Evolutionary conservation across 2,113 vertebrate genomes (phyloP).

Genomic region (Cyprinus carpio): DNA sequence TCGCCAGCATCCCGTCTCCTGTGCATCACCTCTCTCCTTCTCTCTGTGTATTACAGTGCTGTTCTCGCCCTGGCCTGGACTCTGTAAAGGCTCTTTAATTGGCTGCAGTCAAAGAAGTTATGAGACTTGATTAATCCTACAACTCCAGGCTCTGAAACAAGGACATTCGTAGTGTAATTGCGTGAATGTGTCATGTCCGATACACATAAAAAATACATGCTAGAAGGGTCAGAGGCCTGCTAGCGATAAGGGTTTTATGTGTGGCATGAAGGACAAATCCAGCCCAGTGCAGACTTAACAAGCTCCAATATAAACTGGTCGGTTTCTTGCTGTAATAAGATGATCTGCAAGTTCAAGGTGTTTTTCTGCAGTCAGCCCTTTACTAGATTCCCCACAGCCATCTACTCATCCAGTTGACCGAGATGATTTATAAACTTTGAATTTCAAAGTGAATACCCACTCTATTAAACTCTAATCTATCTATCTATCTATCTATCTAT

Average conservation of each 20-base stretch:
- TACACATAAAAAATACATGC: background rate
- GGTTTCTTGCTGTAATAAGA: background rate
- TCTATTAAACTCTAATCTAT: background rate
- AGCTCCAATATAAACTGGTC: background rate
- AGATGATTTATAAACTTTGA: background rate
- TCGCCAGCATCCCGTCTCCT: constrained; percentile 2
- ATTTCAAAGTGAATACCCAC: background rate
- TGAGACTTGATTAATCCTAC: constrained; percentile 51
- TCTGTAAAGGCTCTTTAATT: constrained; percentile 50
- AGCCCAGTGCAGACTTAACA: constrained; percentile 1
- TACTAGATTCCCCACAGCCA: background rate
- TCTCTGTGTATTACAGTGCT: background rate
- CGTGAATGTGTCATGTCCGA: background rate
- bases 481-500: too few species aligned
- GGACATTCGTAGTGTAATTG: constrained; percentile 29
- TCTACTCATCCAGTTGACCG: background rate
- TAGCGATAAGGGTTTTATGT: background rate
- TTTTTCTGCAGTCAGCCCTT: background rate
- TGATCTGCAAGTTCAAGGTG: background rate
- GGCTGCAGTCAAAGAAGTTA: constrained; percentile 39
- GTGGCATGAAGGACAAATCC: background rate
- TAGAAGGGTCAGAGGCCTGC: background rate
- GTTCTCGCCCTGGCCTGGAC: background rate
- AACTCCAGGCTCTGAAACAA: constrained; percentile 29
- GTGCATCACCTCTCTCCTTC: constrained; percentile 7